Evolutionary conservation across 2,888 invertebrate genomes (phyloP), one percentile per base, ranked within the genome.

Genomic region (Eudemis profundana): DNA sequence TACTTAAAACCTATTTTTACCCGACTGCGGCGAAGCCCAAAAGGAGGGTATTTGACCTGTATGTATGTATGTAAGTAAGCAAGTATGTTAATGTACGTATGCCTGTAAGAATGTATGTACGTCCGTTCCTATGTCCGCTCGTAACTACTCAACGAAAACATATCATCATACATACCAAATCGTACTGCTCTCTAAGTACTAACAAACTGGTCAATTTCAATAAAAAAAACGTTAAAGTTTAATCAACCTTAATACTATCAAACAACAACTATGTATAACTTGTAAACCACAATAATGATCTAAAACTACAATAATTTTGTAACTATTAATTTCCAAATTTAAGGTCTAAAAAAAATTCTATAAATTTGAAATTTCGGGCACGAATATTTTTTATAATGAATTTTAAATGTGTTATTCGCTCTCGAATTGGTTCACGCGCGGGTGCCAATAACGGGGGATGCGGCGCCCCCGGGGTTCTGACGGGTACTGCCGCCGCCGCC

Each of bases 211-310:
- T 53, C 19, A 14, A 19, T n/a, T 63, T 53, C 27, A n/a, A 47
- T 50, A 36, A 44, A 61, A 47, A 61, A 50, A 40, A 51, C 50
- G 47, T 63, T 33, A 66, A 63, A 59, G 53, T 54, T 47, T 66
- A 61, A 40, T 61, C 46, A 70, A 71, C 59, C 66, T 64, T 38
- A 72, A 73, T 69, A 71, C 72, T 69, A 69, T 63, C 66, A 61
- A 69, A 71, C 67, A 61, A 38, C 69, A 69, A 73, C 64, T 66
- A 68, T 72, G 70, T 72, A 71, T 70, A 50, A 44, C 36, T 66
- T 67, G 69, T 54, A 70, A 70, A 67, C 66, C 63, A 68, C 67
- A 57, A 66, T 33, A 56, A 42, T 27, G 60, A 57, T 64, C 60
- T 66, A 63, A 49, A 69, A 65, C 56, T 60, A 49, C 19, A 23